Percentiles rank a stretch among this genome's conserved stretches.
phyloP scores from a whole-genome alignment of 2,888 invertebrate genomes.

The Pyrgus malvae region DNA sequence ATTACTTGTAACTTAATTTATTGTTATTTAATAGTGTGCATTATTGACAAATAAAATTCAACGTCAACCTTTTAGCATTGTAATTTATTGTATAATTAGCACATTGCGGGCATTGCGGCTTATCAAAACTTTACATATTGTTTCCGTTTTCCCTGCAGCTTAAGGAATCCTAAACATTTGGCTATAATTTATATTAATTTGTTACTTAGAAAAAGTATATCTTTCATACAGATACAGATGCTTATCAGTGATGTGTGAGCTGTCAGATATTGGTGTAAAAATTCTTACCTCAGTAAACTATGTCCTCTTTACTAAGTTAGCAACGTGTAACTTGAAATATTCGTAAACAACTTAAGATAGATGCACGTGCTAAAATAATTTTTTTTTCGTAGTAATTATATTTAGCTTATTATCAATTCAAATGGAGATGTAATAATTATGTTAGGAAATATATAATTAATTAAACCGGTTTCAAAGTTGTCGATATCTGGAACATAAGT shows the following conservation, averaged over 20 bases:
- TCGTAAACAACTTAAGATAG: constrained; percentile 25
- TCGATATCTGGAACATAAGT: constrained; percentile 68
- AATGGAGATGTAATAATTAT: too few species aligned
- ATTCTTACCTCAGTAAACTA: constrained; percentile 7
- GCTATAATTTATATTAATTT: constrained; percentile 9
- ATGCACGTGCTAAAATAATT: too few species aligned
- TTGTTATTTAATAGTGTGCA: neutral
- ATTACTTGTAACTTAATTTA: neutral
- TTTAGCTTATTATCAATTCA: too few species aligned
- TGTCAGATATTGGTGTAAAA: constrained; percentile 35
- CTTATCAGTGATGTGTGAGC: constrained; percentile 37
- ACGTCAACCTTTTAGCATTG: constrained; percentile 7
- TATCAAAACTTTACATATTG: constrained; percentile 39
- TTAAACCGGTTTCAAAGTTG: constrained; percentile 65
- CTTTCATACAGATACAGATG: constrained; percentile 13
- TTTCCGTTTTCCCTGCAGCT: constrained; percentile 46
- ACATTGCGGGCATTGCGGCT: constrained; percentile 23
- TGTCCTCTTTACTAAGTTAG: constrained; percentile 4
- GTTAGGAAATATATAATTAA: constrained; percentile 36
- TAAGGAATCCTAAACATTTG: constrained; percentile 44
- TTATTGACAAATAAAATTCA: neutral
- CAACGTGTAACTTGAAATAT: constrained; percentile 26
- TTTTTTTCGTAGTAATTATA: too few species aligned
- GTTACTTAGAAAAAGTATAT: constrained; percentile 16
- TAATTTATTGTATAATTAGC: constrained; percentile 8